Base-by-base conservation (phyloP, 2,888 invertebrate species). In the Gonocerus acuteangulatus region DNA sequence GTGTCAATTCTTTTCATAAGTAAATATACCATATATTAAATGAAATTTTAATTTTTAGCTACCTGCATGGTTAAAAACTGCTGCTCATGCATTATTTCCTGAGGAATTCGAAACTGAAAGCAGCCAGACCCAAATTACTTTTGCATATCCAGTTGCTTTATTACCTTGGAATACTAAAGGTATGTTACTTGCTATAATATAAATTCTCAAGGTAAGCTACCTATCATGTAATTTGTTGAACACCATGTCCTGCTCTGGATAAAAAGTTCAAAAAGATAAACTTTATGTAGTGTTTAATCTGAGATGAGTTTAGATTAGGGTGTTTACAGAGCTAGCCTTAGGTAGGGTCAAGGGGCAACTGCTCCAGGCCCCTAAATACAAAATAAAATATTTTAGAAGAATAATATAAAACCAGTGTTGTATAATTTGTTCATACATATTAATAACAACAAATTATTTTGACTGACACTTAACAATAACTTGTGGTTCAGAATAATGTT, bases 141-240 rank as follows among this genome's bases (percentile, higher is more conserved):
- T 68, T 49, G 65, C 62, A 45, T 65, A 63, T 49, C 67, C 68
- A 15, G 65, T 65, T 39, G 65, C 68, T 13, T 65, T 70, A 2
- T 67, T 69, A 9, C 69, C 70, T 1, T 70, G 69, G 69, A 69
- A 69, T 34, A 69, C 69, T 11, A 67, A 69, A 67, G 69, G 70
- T 69, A 64, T 27, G 21, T 7, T 16, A 34, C 18, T 1, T 15
- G 34, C 21, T 19, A 32, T 23, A 9, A 27, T 27, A 15, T 57
- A 18, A 22, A 34, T 45, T 21, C n/a, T 1, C 6, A 45, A 18
- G 15, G 23, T 22, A 18, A 15, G 7, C 32, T 34, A 48, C 32
- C 18, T 11, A 15, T 34, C 32, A 15, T 34, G 9, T 9, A 52
- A 9, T 9, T 6, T 15, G 13, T 34, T 52, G 9, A 13, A 39